Conservation (phyloP, 2,113 vertebrate species). For the Penelope pileata region DNA sequence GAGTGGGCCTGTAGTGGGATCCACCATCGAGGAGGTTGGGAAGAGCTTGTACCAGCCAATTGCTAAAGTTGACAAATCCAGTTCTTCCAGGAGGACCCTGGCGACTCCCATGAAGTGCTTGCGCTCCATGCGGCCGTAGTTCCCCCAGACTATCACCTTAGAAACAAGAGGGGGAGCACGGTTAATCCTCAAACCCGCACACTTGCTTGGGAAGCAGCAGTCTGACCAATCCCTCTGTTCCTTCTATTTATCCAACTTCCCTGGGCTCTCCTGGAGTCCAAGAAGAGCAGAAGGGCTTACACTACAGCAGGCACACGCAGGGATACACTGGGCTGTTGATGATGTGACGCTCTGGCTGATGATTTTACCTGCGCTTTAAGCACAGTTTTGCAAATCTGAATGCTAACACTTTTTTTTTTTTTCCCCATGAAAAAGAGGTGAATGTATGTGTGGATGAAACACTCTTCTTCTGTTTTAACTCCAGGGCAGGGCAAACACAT, state of each 20-base stretch:
- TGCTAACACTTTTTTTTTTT: not conserved
- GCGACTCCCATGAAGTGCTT: slow-evolving; percentile 99
- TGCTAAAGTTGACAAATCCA: slow-evolving; percentile 94
- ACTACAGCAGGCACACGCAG: not conserved
- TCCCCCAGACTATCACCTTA: slow-evolving; percentile 98
- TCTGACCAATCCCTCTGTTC: not conserved
- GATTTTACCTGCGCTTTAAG: not conserved
- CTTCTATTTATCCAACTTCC: not conserved
- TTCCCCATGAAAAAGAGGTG: not conserved
- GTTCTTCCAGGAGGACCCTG: slow-evolving; percentile 94
- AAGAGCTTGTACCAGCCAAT: slow-evolving; percentile 99
- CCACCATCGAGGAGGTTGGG: slow-evolving; percentile 98
- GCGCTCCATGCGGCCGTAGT: slow-evolving; percentile 97
- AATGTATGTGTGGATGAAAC: not conserved
- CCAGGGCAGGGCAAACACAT: not conserved
- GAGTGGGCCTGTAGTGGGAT: slow-evolving; percentile 91
- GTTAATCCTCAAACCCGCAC: not conserved
- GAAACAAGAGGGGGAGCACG: not conserved
- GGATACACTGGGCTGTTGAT: not conserved
- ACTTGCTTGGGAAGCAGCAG: not conserved
- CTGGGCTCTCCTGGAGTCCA: not conserved
- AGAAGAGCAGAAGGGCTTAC: not conserved
- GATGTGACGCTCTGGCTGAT: not conserved
- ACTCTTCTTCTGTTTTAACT: not conserved
- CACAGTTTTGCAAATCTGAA: not conserved